Evolutionary conservation across 2,797 vertebrate genomes (phyloP), one percentile per base, ranked within the genome.

Genomic region (Phrynocephalus guinanensis): DNA sequence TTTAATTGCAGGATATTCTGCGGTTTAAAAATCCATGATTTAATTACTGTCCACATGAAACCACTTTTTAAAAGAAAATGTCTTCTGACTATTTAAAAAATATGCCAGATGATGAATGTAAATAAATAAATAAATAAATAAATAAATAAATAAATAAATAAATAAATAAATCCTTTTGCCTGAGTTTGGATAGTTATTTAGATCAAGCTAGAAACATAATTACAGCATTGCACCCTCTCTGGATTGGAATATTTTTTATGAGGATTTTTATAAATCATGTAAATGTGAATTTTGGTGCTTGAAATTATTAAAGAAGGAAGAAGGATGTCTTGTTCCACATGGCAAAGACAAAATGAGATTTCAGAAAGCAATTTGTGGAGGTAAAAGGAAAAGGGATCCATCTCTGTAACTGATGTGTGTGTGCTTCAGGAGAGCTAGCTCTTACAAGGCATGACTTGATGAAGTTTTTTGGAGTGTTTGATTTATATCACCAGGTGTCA

Each of bases 401-500:
- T 73, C 38, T 38, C 83, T 75, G 1, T 16, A 7, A 10, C 38
- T 13, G 70, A 24, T 3, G 33, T n/a, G 33, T 28, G 24, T 38
- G 26, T 33, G 30, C 6, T n/a, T 60, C 52, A 63, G 11, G 71
- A 72, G 24, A 60, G 26, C 18, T n/a, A 70, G 6, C 48, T 83
- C 28, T 83, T 48, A n/a, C 6, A 15, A 16, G 33, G 9, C 50
- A 80, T 60, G 4, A 16, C 60, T 38, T 86, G 10, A 1, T 22
- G 48, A 86, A 48, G 33, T 24, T 81, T 72, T 16, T 72, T 80
- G n/a, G 20, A 67, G 6, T 52, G 48, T 13, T 85, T 70, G 44
- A 44, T 70, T 68, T 50, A 85, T 38, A 33, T 79, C 77, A 60
- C 50, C 44, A 86, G 68, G 24, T 63, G 70, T 86, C 68, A 63